Evolutionary conservation across 35 echinoderm and acorn worm species (phyloP), one percentile per base, ranked within the genome.

Genomic region (Apostichopus japonicus): DNA sequence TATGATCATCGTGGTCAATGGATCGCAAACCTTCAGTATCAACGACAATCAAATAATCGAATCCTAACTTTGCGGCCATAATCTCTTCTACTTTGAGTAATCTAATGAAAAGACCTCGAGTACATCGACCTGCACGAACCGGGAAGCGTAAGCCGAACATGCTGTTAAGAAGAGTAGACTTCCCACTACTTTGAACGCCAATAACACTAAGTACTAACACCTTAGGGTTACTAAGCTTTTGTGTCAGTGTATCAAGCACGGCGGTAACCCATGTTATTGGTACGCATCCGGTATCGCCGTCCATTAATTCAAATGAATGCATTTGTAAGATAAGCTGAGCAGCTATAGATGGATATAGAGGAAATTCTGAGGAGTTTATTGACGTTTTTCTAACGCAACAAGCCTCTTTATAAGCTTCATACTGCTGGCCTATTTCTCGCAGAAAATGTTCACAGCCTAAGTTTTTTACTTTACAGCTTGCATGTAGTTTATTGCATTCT

Each of bases 161-260:
- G 63, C 63, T 89, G n/a, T 89, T 89, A 7, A 89, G 61, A 33
- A 89, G 63, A 72, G 86, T 89, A 8, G 86, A 89, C 59, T 89
- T 89, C 3, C 86, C 86, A 89, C 86, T 89, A 75, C 86, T 89
- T 72, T 89, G 86, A 15, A 89, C 67, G 1, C 86, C 86, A 53
- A 89, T 89, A 6, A 89, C 86, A 72, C 61, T 72, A 5, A 89
- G 24, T 14, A 89, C 86, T 1, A 72, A 72, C 5, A 89, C 59
- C 23, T 75, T 89, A 5, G 24, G 67, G 59, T 89, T 44, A 4
- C 22, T 56, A 19, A 72, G 44, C 22, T 89, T 72, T 24, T 4
- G 4, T 11, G 13, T 14, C 51, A 89, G 24, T 5, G 25, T 8
- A 6, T 89, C 23, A 1, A 89, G 86, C 10, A 89, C 61, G 23